A percentile compares a stretch with the other conserved stretches of the same genome.
These are phyloP conservation scores for Antheraea yamamai DNA, from an alignment of 2,888 invertebrate species.

Conservation along the genomic window DNA sequence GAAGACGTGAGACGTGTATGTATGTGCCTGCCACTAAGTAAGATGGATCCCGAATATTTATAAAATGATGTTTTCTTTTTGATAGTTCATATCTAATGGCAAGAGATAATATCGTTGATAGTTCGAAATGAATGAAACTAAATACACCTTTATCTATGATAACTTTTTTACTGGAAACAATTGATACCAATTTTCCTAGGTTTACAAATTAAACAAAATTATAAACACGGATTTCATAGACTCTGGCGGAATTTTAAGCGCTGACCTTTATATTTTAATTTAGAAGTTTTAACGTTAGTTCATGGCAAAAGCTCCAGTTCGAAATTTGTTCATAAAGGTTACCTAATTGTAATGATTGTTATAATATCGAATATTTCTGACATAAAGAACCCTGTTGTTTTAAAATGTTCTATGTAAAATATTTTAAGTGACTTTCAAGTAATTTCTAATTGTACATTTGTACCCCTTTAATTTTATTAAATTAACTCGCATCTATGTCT, in stretches of 20 bases:
- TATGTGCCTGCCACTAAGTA: constrained; percentile 23
- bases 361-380: background rate
- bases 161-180: background rate
- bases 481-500: no score
- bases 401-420: background rate
- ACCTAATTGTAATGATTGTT: background rate
- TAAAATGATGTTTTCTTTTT: background rate
- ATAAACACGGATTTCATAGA: background rate
- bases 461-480: background rate
- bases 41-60: background rate
- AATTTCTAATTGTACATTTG: background rate
- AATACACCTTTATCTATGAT: background rate
- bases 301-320: background rate
- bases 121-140: background rate
- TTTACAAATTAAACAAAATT: background rate
- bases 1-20: constrained; percentile 44
- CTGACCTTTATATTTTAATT: background rate
- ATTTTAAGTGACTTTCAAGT: background rate
- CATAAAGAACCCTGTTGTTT: background rate
- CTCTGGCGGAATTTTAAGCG: background rate
- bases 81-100: background rate
- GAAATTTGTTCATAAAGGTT: background rate
- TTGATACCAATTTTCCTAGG: background rate
- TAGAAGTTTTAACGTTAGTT: background rate
- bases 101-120: background rate